Base-by-base conservation (phyloP, 2,888 invertebrate species). In the Drosophila infuscata region DNA sequence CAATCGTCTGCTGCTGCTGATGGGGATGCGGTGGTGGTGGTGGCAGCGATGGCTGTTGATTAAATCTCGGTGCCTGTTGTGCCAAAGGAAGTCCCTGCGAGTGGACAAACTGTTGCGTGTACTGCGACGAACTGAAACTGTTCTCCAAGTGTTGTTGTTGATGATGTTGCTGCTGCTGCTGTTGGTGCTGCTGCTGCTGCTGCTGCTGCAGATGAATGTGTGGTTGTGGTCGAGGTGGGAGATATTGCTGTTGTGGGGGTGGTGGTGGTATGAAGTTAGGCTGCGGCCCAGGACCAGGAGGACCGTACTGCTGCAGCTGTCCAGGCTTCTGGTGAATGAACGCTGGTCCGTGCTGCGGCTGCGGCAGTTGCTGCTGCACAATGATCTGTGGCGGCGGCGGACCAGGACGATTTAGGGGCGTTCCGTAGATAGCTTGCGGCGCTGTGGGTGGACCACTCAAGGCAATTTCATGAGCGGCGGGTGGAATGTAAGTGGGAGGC, bases 401-500 rank as follows among this genome's bases (percentile, higher is more conserved):
- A 46, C 57, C 30, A 9, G 57, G 80, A 35, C 41, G 59, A 15
- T 54, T 43, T 5, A 43, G 30, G 0, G 78, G 35, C 2, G 74
- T 36, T 0, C 70, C 76, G 15, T 72, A 72, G 1, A 70, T 36
- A 3, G 75, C 57, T 49, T 72, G 84, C 2, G 82, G 65, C 0
- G 68, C 41, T 15, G 58, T 32, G 0, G 66, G 29, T 0, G 82
- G 78, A 6, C 76, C 83, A 5, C 74, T 80, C 41, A 91, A 59
- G 0, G 92, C 84, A 15, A 92, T 84, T 72, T 93, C 95, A 64
- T 94, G 94, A 0, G 95, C 94, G 4, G 96, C 95, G 2, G 96
- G 96, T 0, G 96, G 95, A 41, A 96, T 92, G 83, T 96, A 96
- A 0, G 95, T 92, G 0, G 94, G 94, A 0, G 94, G 94, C 77